Conservation (phyloP, 2,888 invertebrate species). For the Stenchaetothrips biformis region DNA sequence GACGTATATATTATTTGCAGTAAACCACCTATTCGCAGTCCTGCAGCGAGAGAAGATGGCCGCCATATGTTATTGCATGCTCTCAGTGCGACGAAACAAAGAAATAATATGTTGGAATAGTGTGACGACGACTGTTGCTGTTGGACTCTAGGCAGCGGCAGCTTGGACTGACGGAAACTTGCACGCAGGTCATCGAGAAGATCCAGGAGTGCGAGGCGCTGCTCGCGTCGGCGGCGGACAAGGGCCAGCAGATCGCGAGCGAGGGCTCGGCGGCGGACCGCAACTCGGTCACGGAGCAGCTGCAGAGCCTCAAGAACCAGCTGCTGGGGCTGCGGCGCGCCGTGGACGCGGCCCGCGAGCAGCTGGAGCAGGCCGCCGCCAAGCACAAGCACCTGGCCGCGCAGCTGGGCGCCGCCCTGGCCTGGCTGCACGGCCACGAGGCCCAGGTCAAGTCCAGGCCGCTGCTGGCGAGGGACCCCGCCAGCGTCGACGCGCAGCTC, state of each 20-base stretch:
- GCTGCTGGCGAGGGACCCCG: slow-evolving; percentile 67
- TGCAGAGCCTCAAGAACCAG: slow-evolving; percentile 82
- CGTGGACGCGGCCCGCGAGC: slow-evolving; percentile 79
- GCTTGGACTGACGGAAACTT: too few relatives aligned
- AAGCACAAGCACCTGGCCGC: slow-evolving; percentile 80
- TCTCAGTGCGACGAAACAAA: too few relatives aligned
- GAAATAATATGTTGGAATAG: too few relatives aligned
- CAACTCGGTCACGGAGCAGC: slow-evolving; percentile 79
- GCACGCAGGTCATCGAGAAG: slow-evolving; percentile 59
- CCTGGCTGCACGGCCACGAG: slow-evolving; percentile 79
- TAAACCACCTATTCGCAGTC: too few relatives aligned
- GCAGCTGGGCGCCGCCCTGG: slow-evolving; percentile 76
- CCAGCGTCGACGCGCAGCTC: slow-evolving; percentile 76
- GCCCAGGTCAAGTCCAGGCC: slow-evolving; percentile 76
- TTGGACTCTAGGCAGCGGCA: too few relatives aligned
- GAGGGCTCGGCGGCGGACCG: slow-evolving; percentile 84
- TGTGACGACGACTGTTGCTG: too few relatives aligned
- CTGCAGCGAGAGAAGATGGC: too few relatives aligned
- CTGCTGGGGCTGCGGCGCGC: slow-evolving; percentile 69
- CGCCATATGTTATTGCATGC: too few relatives aligned
- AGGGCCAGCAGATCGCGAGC: slow-evolving; percentile 86
- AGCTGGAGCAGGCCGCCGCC: slow-evolving; percentile 80
- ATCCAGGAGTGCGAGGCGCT: slow-evolving; percentile 88
- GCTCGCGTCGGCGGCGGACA: slow-evolving; percentile 80
- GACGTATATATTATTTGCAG: too few relatives aligned